These are phyloP conservation scores for Luidia sarsii DNA, from an alignment of 53 echinoderm and acorn worm genomes.

Conservation along the genomic window DNA sequence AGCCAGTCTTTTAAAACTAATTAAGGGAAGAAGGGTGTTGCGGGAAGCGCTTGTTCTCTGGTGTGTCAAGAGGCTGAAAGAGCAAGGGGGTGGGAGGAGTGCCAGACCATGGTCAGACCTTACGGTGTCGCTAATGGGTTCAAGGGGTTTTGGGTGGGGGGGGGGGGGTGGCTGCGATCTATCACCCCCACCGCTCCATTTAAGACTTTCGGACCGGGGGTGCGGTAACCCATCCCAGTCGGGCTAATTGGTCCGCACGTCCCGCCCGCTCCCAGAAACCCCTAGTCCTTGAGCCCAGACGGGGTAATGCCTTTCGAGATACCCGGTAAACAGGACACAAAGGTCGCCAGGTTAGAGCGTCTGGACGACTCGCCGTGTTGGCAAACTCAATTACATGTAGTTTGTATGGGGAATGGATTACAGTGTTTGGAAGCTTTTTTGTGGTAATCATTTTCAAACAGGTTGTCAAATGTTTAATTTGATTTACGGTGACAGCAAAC, in stretches of 20 bases:
- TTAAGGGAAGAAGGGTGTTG: slow-evolving; percentile 20
- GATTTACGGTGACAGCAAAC: no score
- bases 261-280: background rate
- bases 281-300: background rate
- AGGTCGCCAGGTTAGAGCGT: slow-evolving; percentile 24
- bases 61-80: background rate
- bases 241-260: slow-evolving; percentile 22
- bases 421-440: slow-evolving; percentile 17
- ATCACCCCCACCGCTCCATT: no score
- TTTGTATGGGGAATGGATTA: slow-evolving; percentile 30
- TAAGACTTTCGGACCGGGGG: no score
- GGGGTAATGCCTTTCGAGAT: slow-evolving; percentile 12
- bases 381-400: slow-evolving; percentile 18
- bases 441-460: no score
- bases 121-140: slow-evolving; percentile 19
- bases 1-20: slow-evolving; percentile 16
- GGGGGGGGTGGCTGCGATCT: background rate
- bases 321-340: background rate
- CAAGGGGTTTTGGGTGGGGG: background rate
- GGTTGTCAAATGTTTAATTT: background rate
- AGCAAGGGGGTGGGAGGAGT: no score
- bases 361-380: slow-evolving; percentile 26
- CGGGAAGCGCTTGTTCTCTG: slow-evolving; percentile 7
- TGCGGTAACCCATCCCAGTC: slow-evolving; percentile 8
- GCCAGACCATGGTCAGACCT: slow-evolving; percentile 16